These are phyloP conservation scores for Amphiprion ocellaris DNA, from an alignment of 2,113 vertebrate genomes.

Conservation along the genomic window DNA sequence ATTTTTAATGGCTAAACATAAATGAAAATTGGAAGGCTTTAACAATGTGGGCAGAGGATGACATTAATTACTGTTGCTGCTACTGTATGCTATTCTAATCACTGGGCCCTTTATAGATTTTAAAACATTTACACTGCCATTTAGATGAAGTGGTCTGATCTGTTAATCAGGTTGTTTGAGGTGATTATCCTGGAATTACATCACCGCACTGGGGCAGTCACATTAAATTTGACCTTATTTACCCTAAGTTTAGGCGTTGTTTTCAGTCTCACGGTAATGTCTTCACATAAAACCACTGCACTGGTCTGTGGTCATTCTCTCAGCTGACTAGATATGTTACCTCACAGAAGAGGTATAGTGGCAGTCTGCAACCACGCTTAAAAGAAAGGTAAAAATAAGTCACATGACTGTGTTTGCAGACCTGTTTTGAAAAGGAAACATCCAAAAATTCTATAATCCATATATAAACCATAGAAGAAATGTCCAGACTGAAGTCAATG, in stretches of 20 bases:
- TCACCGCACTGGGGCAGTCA: neutral
- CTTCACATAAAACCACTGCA: neutral
- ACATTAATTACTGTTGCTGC: neutral
- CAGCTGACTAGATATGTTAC: too few relatives aligned
- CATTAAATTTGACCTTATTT: neutral
- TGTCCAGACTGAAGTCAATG: neutral
- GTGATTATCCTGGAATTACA: neutral
- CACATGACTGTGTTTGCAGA: neutral
- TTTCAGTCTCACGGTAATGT: neutral
- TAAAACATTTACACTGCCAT: neutral
- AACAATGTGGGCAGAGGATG: constrained; percentile 19
- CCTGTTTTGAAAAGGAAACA: neutral
- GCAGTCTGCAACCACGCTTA: neutral
- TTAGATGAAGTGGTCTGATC: neutral
- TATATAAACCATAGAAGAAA: neutral
- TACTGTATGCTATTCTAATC: neutral
- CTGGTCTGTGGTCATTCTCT: neutral
- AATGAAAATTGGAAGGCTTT: constrained; percentile 44
- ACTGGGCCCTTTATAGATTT: neutral
- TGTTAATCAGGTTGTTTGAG: neutral
- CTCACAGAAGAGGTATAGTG: too few relatives aligned
- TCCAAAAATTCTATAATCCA: too few relatives aligned
- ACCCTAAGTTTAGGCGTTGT: neutral
- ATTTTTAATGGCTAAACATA: constrained; percentile 39
- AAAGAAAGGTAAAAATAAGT: neutral